Conservation (phyloP, 2,113 vertebrate species). For the Channa argus region DNA sequence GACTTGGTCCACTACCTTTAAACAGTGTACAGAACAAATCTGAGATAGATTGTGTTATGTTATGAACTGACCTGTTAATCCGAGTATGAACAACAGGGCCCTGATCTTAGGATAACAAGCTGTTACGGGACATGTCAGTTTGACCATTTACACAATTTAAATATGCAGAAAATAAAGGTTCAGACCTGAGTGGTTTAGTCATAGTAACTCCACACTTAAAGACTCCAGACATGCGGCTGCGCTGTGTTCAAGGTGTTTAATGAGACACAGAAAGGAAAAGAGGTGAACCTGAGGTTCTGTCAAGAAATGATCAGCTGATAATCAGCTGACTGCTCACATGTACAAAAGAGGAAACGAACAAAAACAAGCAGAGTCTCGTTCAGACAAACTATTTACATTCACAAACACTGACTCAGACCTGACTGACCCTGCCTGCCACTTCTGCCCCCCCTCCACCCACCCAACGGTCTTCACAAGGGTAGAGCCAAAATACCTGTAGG, state of each 20-base stretch:
- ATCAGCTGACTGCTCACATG: conserved; percentile 25
- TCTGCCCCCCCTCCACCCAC: too few relatives aligned
- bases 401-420: conserved; percentile 9
- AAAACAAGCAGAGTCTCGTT: conserved; percentile 21
- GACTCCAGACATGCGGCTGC: conserved; percentile 6
- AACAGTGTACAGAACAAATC: too few relatives aligned
- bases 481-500: background rate
- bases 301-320: background rate
- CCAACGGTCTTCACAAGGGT: background rate
- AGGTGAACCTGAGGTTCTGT: conserved; percentile 30
- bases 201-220: background rate
- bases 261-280: conserved; percentile 25
- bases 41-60: too few relatives aligned
- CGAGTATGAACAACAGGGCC: too few relatives aligned
- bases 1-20: too few relatives aligned
- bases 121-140: too few relatives aligned
- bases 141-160: too few relatives aligned
- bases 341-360: conserved; percentile 34
- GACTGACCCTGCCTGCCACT: background rate
- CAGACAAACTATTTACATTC: conserved; percentile 59
- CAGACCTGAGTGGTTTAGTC: background rate
- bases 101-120: too few relatives aligned
- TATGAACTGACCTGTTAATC: too few relatives aligned
- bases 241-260: conserved; percentile 43
- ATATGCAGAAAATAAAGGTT: too few relatives aligned